Evolutionary conservation across 2,797 vertebrate species (phyloP), one percentile per base, ranked within the genome.

Genomic region (Bradypus variegatus): DNA sequence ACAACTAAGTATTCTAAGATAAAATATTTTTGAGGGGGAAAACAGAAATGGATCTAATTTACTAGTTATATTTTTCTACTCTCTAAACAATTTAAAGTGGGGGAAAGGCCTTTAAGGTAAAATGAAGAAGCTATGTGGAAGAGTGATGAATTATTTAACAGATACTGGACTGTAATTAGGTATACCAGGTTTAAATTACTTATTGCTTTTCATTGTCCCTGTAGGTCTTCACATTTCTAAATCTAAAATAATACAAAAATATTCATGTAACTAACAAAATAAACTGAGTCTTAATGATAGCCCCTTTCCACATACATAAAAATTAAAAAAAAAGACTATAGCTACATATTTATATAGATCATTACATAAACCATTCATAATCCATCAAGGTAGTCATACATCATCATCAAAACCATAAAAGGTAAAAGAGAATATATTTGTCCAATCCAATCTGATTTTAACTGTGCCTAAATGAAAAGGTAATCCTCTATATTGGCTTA

Each of bases 171-270:
- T 90, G 72, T 64, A 95, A 88, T 93, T 95, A 95, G 93, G 58
- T 64, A 55, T n/a, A 77, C 72, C 93, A 93, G 5, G 88, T 86
- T 93, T 93, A 94, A 93, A 91, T 94, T 95, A 96, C 93, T 96
- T 95, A 94, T 89, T 96, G 93, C 27, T 96, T 97, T 96, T 96
- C 94, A 94, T 79, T 93, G 85, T 90, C 48, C 78, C 82, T 94
- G 75, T 58, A 95, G 72, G 91, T 95, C 89, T 95, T 87, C 48
- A 0, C n/a, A 82, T 89, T 96, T 64, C 81, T 96, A 91, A 94
- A 96, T 95, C 95, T 95, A 97, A 95, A 97, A 69, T 67, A 93
- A 93, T 92, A 96, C 62, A 81, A 77, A 95, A 93, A 88, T 62
- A 95, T 94, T 70, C 89, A 80, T 18, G 11, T 92, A 78, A 90